Evolutionary conservation across 1,140 invertebrate genomes (phyloP), one percentile per base, ranked within the genome.

Genomic region (Hesperophylax magnus): DNA sequence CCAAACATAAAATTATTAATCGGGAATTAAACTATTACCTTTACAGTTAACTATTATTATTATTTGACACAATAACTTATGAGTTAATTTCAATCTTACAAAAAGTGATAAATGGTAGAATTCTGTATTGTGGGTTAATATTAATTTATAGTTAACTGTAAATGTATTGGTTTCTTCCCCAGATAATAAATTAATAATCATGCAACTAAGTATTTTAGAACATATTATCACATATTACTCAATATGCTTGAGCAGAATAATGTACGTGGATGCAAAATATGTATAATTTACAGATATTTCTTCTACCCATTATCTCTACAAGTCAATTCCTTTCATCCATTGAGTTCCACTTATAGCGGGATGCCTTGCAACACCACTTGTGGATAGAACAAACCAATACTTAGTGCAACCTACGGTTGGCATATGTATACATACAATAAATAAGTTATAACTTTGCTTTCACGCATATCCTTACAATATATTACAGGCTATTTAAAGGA

Each of bases 301-400:
- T 72, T 53, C 11, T 72, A 47, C 7, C 3, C 69, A 56, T 20
- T 54, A 72, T 31, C 24, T 53, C 82, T 84, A 84, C 82, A 56
- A 58, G 58, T 84, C 82, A 84, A 84, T 84, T 84, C 82, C 82
- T 80, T 81, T 79, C 82, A 81, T 84, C 63, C 82, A 84, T 84
- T 84, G 82, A 81, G 77, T 81, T 75, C 82, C 80, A 81, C 82
- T 76, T 77, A 24, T 17, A 24, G 27, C 3, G 24, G 18, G 69
- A 17, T 22, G 39, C 53, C 34, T 71, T 47, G 58, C 60, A 54
- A 71, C 17, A 56, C 75, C 69, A 52, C 60, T 31, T 39, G 80
- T 78, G 69, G 77, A 78, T 6, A 78, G 34, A 81, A 53, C 74
- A 78, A 61, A 80, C 74, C 22, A 18, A 39, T 74, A 74, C 71